These are phyloP conservation scores for Schlechtendalia chinensis DNA, from an alignment of 1,140 invertebrate species.

Conservation along the genomic window DNA sequence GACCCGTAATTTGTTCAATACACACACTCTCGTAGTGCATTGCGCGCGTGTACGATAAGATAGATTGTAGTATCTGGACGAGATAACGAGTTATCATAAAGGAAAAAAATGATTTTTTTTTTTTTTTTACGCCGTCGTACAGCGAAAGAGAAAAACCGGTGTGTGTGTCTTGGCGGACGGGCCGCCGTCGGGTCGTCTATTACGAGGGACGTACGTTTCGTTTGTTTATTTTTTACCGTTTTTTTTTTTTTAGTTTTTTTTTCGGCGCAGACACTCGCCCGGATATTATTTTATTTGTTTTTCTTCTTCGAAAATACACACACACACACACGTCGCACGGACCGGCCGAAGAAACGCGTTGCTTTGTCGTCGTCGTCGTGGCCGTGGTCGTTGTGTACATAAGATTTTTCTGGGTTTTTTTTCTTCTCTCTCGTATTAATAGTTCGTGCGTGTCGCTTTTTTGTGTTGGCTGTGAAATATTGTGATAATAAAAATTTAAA, in stretches of 20 bases:
- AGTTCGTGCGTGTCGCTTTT: conserved; percentile 49
- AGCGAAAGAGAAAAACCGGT: no score
- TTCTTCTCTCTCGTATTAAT: not conserved
- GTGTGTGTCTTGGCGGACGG: no score
- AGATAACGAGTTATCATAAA: no score
- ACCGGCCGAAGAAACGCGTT: not conserved
- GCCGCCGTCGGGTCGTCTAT: no score
- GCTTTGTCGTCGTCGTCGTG: no score
- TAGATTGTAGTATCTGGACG: no score
- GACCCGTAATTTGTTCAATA: not conserved
- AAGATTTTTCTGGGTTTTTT: conserved; percentile 15
- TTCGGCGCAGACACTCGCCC: not conserved
- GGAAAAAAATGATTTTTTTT: no score
- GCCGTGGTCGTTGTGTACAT: conserved; percentile 12
- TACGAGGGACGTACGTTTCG: not conserved
- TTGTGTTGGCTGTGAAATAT: conserved; percentile 49
- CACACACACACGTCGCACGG: not conserved
- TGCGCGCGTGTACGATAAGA: no score
- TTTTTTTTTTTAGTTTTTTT: not conserved
- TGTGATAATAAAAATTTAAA: conserved; percentile 44
- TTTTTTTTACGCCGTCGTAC: no score
- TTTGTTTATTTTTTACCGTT: not conserved
- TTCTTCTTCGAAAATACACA: not conserved
- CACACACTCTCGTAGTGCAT: no score
- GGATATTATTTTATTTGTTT: not conserved